These are phyloP conservation scores for Clinocottus analis DNA, from an alignment of 2,113 vertebrate species.

Conservation along the genomic window DNA sequence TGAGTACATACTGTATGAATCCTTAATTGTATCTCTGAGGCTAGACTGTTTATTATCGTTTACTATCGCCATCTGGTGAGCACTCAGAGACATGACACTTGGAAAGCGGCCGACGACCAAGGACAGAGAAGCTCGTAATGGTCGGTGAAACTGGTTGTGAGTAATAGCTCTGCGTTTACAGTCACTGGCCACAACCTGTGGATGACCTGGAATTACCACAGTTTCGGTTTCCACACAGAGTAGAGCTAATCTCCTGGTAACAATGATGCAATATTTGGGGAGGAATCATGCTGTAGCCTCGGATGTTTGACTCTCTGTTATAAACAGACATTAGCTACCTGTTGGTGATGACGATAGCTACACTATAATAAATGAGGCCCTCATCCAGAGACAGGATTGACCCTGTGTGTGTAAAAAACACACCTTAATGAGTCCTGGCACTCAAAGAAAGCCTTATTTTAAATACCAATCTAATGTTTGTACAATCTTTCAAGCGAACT, in stretches of 20 bases:
- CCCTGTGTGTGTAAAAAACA: background rate
- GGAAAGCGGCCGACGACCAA: background rate
- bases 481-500: background rate
- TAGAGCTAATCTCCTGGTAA: background rate
- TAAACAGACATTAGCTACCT: background rate
- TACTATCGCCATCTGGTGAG: slow-evolving; percentile 41
- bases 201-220: background rate
- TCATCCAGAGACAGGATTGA: background rate
- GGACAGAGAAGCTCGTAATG: background rate
- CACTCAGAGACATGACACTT: slow-evolving; percentile 20
- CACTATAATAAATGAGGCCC: background rate
- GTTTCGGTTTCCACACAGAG: background rate
- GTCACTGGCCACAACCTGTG: slow-evolving; percentile 2
- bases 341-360: background rate
- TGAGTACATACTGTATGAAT: background rate
- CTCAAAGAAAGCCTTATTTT: background rate
- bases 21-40: background rate
- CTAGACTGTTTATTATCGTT: background rate
- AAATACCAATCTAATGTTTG: background rate
- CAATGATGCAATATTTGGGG: background rate
- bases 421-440: background rate
- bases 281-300: background rate
- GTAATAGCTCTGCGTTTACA: background rate
- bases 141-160: slow-evolving; percentile 14
- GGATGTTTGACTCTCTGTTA: background rate